phyloP scores from a whole-genome alignment of 2,113 vertebrate genomes.

The Columba livia region DNA sequence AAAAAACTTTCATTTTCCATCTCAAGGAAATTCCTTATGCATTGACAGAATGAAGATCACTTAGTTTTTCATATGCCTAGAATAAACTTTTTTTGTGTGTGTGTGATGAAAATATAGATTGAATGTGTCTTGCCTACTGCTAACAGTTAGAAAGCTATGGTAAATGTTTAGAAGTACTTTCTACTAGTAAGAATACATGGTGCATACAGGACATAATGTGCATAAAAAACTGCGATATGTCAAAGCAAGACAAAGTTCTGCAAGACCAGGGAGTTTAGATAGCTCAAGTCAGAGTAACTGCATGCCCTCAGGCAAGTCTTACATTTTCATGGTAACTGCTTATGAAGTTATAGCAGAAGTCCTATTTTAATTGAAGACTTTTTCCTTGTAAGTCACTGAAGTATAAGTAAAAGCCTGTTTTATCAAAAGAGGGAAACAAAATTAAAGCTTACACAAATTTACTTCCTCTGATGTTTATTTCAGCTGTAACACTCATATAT shows the following conservation, averaged over 20 bases:
- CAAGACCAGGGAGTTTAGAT: not conserved
- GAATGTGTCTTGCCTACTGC: not conserved
- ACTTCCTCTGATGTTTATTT: not conserved
- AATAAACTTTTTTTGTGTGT: not conserved
- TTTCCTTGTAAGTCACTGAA: not conserved
- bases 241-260: not conserved
- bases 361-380: not conserved
- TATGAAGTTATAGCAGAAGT: not conserved
- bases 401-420: not conserved
- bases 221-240: not conserved
- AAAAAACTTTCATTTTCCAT: not conserved
- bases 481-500: not conserved
- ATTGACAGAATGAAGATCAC: not conserved
- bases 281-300: not conserved
- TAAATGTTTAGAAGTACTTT: not conserved
- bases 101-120: not conserved
- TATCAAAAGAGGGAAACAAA: not conserved
- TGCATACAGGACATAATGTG: not conserved
- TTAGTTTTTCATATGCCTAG: not conserved
- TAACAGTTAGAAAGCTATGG: not conserved
- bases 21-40: not conserved
- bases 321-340: not conserved
- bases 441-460: not conserved
- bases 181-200: not conserved
- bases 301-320: not conserved